Conservation (phyloP, 2,797 vertebrate genomes). For the Mus minutoides region DNA sequence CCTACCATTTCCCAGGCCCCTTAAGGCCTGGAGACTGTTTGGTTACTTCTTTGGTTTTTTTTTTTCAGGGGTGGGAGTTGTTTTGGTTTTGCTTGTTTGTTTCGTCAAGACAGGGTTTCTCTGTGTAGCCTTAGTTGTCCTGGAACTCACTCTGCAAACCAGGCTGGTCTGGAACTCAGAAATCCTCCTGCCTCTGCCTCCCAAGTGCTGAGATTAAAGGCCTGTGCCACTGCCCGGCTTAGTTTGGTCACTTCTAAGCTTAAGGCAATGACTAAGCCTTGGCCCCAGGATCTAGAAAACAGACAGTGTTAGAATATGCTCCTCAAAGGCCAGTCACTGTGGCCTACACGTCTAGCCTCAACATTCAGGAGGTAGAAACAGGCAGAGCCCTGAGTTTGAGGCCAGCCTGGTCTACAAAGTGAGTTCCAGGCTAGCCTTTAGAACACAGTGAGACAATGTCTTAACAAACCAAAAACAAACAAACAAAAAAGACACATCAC, state of each 20-base stretch:
- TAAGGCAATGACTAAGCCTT: background rate
- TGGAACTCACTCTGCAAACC: too few relatives aligned
- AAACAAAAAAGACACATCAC: background rate
- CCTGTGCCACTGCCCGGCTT: too few relatives aligned
- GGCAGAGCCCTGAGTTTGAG: background rate
- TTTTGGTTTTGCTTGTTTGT: too few relatives aligned
- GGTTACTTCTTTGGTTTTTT: background rate
- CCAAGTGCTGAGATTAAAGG: too few relatives aligned
- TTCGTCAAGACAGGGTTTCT: too few relatives aligned
- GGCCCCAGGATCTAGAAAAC: background rate
- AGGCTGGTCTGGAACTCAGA: too few relatives aligned
- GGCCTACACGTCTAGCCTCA: too few relatives aligned
- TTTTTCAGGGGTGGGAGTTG: too few relatives aligned
- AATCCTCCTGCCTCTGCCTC: too few relatives aligned
- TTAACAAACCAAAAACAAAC: background rate
- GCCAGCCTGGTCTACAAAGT: background rate
- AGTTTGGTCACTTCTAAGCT: background rate
- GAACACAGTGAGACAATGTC: background rate
- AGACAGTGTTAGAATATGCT: background rate
- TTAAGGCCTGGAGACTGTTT: background rate
- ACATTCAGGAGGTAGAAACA: background rate
- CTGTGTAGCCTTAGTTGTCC: too few relatives aligned
- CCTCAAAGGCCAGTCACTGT: accelerated
- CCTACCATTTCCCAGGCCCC: background rate
- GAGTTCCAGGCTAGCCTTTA: background rate